phyloP scores from a whole-genome alignment of 2,113 vertebrate genomes.

The Alexandromys fortis region DNA sequence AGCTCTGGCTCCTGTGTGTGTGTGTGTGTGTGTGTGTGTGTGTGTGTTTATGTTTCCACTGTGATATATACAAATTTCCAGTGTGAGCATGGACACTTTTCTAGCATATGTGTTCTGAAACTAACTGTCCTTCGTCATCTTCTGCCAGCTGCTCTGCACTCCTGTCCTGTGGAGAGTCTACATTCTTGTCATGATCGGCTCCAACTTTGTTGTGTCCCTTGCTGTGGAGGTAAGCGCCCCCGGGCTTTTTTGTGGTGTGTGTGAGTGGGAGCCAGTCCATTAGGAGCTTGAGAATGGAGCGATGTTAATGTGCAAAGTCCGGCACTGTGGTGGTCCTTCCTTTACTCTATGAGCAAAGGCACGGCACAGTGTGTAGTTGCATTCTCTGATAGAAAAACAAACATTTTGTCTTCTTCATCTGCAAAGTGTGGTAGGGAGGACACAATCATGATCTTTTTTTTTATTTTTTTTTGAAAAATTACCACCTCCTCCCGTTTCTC shows the following conservation, averaged over 20 bases:
- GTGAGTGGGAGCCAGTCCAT: rapidly evolving
- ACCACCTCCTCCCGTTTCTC: too few relatives aligned
- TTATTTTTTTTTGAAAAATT: too few relatives aligned
- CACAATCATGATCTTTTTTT: neutral
- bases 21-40: neutral
- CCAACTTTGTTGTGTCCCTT: conserved; percentile 83
- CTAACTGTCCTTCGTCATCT: neutral
- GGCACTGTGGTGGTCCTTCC: neutral
- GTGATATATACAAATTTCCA: neutral
- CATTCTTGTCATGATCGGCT: conserved; percentile 83
- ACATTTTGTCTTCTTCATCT: neutral
- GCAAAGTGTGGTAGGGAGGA: neutral
- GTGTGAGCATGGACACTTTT: neutral
- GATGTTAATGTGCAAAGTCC: neutral
- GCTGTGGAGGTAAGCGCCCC: conserved; percentile 83
- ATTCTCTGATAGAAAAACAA: neutral
- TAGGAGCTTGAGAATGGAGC: neutral
- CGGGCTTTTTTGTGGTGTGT: rapidly evolving
- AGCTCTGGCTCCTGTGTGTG: neutral
- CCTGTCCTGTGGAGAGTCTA: conserved; percentile 84
- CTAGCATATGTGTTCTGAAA: neutral
- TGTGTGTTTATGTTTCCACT: neutral
- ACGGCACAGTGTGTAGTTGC: too few relatives aligned
- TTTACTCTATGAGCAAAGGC: neutral
- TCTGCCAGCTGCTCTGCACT: conserved; percentile 85